Conservation (phyloP, 2,797 vertebrate species). For the Okamejei kenojei region DNA sequence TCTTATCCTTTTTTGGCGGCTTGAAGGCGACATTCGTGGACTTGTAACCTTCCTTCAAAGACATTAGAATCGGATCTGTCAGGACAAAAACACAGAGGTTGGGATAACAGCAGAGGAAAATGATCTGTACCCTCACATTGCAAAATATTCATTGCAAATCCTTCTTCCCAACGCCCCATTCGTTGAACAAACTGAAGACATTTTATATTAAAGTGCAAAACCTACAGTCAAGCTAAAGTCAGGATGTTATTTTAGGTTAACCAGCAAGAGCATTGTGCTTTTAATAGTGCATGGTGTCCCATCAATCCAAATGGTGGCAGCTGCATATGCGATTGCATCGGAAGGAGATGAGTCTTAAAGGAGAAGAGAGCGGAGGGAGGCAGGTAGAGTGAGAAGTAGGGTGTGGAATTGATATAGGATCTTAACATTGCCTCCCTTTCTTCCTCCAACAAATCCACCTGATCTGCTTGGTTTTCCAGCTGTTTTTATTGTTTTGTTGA, state of each 20-base stretch:
- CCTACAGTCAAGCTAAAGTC: background rate
- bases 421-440: too few species aligned
- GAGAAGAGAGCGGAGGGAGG: background rate
- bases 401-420: background rate
- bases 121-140: too few species aligned
- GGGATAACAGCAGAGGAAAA: background rate
- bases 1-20: constrained; percentile 83
- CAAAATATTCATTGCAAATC: background rate
- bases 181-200: background rate
- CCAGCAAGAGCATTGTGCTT: background rate
- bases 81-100: background rate
- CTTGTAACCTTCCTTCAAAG: constrained; percentile 86
- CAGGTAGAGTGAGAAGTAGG: background rate
- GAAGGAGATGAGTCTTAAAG: too few species aligned
- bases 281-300: background rate
- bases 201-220: background rate
- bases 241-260: background rate
- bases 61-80: constrained; percentile 88
- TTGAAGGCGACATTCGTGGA: constrained; percentile 83
- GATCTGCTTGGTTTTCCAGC: too few species aligned
- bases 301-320: background rate
- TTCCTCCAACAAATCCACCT: too few species aligned
- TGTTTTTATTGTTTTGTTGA: too few species aligned
- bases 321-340: too few species aligned
- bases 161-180: background rate